phyloP scores from a whole-genome alignment of 2,113 vertebrate genomes.

The Patagioenas fasciata region DNA sequence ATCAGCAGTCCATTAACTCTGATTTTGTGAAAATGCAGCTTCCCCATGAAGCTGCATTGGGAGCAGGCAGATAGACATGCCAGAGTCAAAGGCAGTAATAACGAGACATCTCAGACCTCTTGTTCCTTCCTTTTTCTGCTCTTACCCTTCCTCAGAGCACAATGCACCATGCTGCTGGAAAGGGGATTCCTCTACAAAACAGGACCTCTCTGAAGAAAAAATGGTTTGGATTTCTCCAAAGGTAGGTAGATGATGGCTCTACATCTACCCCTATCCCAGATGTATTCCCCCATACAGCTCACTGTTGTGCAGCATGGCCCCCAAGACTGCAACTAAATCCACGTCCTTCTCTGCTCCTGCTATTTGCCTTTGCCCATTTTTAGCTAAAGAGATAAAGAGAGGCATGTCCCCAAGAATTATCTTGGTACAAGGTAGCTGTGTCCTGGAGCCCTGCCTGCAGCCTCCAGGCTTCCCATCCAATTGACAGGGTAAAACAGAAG shows the following conservation, averaged over 20 bases:
- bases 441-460: background rate
- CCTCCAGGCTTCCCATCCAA: background rate
- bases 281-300: background rate
- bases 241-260: background rate
- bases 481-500: background rate
- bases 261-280: background rate
- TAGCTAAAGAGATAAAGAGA: background rate
- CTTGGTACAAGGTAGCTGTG: background rate
- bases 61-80: background rate
- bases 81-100: background rate
- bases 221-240: background rate
- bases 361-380: background rate
- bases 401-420: background rate
- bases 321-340: background rate
- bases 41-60: background rate
- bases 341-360: background rate
- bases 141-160: background rate
- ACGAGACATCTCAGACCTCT: background rate
- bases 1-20: background rate
- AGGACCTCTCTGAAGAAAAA: background rate
- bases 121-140: background rate
- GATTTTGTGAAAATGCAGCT: background rate
- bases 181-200: background rate
- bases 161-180: background rate
- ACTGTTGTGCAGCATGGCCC: fast-evolving